Evolutionary conservation across 2,888 invertebrate genomes (phyloP).

Genomic region (Tortrix viridana): DNA sequence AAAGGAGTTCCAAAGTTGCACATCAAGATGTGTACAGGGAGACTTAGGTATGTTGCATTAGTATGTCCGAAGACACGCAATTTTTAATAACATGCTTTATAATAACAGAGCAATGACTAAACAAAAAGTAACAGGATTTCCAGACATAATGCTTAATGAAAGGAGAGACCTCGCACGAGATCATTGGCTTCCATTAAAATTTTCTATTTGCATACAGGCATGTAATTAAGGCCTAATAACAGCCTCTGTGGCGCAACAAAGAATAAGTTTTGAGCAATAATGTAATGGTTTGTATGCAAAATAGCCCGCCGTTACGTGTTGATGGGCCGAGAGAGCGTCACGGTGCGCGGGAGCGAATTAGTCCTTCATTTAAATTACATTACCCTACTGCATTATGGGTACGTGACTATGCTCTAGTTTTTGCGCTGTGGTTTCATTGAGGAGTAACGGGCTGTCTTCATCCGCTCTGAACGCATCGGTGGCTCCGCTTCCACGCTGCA

Average conservation of each 20-base stretch:
- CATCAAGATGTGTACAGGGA: not conserved
- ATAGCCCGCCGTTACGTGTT: conserved; percentile 82
- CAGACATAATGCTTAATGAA: conserved; percentile 66
- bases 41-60: not conserved
- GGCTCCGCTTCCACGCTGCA: conserved; percentile 42
- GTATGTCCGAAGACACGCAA: conserved; percentile 9
- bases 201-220: conserved; percentile 80
- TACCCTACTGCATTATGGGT: conserved; percentile 68
- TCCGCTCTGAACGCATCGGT: conserved; percentile 61
- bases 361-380: conserved; percentile 83
- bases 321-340: conserved; percentile 80
- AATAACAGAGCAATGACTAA: conserved; percentile 27
- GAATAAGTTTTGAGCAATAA: conserved; percentile 84
- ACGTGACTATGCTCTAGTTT: conserved; percentile 65
- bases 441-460: conserved; percentile 54
- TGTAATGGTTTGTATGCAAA: conserved; percentile 84
- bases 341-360: conserved; percentile 79
- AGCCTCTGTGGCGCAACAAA: conserved; percentile 81
- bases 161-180: conserved; percentile 63
- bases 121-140: conserved; percentile 36
- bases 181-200: conserved; percentile 75
- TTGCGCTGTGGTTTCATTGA: conserved; percentile 59
- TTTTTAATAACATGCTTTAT: conserved; percentile 25
- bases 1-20: not conserved
- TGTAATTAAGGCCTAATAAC: conserved; percentile 82